Evolutionary conservation across 1,140 invertebrate genomes (phyloP).

Genomic region (Drosophila suzukii): DNA sequence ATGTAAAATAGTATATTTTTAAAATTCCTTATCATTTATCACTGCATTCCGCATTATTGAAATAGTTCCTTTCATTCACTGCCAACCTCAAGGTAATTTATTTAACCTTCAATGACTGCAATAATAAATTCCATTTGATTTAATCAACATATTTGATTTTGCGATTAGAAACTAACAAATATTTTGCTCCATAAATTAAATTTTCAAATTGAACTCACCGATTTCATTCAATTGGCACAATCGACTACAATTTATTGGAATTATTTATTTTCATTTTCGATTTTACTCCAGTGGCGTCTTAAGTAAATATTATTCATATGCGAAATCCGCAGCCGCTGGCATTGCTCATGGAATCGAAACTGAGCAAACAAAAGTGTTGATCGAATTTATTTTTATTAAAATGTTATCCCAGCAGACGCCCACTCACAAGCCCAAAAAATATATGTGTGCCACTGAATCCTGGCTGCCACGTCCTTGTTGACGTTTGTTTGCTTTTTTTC

Average conservation of each 20-base stretch:
- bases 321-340: slow-evolving; percentile 16
- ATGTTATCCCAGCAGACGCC: slow-evolving; percentile 54
- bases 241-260: background rate
- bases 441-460: slow-evolving; percentile 13
- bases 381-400: slow-evolving; percentile 78
- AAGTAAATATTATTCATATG: slow-evolving; percentile 34
- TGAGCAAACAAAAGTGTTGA: slow-evolving; percentile 61
- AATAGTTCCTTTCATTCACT: too few species aligned
- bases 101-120: background rate
- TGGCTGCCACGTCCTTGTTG: slow-evolving; percentile 58
- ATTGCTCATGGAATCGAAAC: slow-evolving; percentile 15
- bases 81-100: too few species aligned
- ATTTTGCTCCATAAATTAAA: background rate
- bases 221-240: background rate
- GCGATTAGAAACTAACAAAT: background rate
- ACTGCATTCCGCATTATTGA: too few species aligned
- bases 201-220: background rate
- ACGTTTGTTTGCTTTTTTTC: slow-evolving; percentile 35
- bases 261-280: slow-evolving; percentile 10
- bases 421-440: background rate
- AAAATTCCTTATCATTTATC: background rate
- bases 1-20: too few species aligned
- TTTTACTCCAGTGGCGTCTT: background rate
- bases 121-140: background rate
- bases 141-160: background rate